phyloP scores from a whole-genome alignment of 2,797 vertebrate species.

The Odontamblyopus lacepedii region DNA sequence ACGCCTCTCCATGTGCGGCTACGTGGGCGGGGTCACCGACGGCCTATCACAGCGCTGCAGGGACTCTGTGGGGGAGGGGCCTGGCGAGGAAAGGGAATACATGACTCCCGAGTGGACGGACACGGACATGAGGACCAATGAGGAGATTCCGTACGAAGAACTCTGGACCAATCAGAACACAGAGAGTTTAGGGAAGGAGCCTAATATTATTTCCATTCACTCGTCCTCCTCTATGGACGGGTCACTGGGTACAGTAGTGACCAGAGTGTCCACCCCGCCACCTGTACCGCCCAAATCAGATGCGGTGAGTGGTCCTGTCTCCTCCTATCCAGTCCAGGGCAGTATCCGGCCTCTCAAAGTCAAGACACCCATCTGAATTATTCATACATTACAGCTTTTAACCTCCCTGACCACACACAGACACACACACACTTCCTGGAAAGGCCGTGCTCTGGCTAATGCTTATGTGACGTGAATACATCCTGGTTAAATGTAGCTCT shows the following conservation, averaged over 20 bases:
- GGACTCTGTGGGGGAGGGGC: slow-evolving; percentile 75
- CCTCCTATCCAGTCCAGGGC: slow-evolving; percentile 30
- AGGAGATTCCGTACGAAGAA: slow-evolving; percentile 96
- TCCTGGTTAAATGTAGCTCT: slow-evolving; percentile 6
- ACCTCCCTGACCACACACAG: slow-evolving; percentile 56
- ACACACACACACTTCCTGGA: slow-evolving; percentile 43
- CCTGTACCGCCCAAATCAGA: slow-evolving; percentile 96
- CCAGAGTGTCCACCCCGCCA: slow-evolving; percentile 81
- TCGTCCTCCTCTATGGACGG: slow-evolving; percentile 77
- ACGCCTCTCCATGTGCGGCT: slow-evolving; percentile 82
- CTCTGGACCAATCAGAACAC: slow-evolving; percentile 88
- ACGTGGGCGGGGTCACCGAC: slow-evolving; percentile 68
- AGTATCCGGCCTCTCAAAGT: slow-evolving; percentile 67
- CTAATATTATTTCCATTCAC: slow-evolving; percentile 85
- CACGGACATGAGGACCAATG: slow-evolving; percentile 78
- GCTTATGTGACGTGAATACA: slow-evolving; percentile 28
- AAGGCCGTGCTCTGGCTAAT: slow-evolving; percentile 26
- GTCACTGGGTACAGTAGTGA: slow-evolving; percentile 72
- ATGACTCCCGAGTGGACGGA: slow-evolving; percentile 90
- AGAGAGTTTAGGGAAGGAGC: slow-evolving; percentile 78
- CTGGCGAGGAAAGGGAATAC: slow-evolving; percentile 86
- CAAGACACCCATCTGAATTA: slow-evolving; percentile 72
- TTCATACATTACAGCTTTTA: slow-evolving; percentile 78
- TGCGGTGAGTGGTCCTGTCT: slow-evolving; percentile 85
- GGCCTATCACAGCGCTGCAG: slow-evolving; percentile 71